Evolutionary conservation across 2,797 vertebrate genomes (phyloP).

Genomic region (Delichon dasypus): DNA sequence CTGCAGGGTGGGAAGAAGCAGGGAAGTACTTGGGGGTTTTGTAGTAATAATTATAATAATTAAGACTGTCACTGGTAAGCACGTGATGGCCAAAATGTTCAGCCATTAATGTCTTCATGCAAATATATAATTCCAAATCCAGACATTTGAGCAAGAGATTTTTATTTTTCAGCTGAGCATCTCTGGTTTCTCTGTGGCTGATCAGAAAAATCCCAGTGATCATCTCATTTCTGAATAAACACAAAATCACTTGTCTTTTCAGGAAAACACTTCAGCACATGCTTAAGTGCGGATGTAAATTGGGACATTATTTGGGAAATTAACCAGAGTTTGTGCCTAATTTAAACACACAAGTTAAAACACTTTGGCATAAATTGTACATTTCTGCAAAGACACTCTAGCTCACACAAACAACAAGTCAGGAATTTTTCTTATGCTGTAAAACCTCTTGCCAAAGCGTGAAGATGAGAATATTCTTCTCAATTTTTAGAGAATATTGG

Average conservation of each 20-base stretch:
- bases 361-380: conserved; percentile 1
- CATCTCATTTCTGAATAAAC: neutral
- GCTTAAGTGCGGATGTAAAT: conserved; percentile 22
- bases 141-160: neutral
- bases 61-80: conserved; percentile 8
- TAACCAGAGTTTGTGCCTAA: conserved; percentile 21
- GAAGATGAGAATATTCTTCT: neutral
- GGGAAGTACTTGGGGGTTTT: neutral
- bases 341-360: conserved; percentile 8
- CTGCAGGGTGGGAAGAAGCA: neutral
- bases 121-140: neutral
- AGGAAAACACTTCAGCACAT: neutral
- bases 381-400: neutral
- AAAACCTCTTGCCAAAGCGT: neutral
- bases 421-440: neutral
- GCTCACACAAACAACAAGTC: neutral
- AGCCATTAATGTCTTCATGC: neutral
- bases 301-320: conserved; percentile 39
- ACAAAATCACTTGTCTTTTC: neutral
- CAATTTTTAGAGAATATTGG: neutral
- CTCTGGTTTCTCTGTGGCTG: neutral
- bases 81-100: neutral
- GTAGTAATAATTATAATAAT: conserved; percentile 41
- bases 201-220: neutral
- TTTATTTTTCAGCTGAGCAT: neutral